Conservation (phyloP, 2,888 invertebrate genomes). For the Caprella mutica region DNA sequence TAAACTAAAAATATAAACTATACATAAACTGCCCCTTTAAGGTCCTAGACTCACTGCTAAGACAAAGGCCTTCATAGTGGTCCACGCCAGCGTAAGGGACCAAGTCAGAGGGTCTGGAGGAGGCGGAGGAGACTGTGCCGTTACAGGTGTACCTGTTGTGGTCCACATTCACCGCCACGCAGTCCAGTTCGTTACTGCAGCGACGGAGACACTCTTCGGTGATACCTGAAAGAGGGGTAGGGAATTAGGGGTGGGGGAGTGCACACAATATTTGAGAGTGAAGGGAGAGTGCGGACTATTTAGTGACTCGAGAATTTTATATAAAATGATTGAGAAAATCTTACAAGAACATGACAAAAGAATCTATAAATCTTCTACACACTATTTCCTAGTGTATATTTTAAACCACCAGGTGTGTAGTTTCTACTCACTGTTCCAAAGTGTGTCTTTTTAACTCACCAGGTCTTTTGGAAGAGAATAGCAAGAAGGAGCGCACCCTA, state of each 20-base stretch:
- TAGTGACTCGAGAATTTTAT: no score
- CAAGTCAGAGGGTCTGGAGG: conserved; percentile 38
- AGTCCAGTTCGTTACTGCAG: conserved; percentile 40
- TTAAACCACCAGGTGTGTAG: no score
- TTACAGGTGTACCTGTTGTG: conserved; percentile 42
- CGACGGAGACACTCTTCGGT: conserved; percentile 40
- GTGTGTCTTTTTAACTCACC: conserved; percentile 9
- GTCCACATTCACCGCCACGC: conserved; percentile 42
- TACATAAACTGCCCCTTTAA: no score
- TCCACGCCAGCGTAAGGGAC: conserved; percentile 39
- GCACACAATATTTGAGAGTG: no score
- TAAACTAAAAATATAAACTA: no score
- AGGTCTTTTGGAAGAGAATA: conserved; percentile 17
- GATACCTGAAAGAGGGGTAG: conserved; percentile 37
- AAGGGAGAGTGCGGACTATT: no score
- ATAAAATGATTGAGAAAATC: no score
- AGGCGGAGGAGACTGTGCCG: conserved; percentile 38
- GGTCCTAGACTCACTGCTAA: conserved; percentile 37
- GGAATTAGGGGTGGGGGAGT: no score
- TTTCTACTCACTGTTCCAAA: background rate
- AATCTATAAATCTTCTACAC: no score
- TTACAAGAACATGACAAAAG: no score
- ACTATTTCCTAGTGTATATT: no score
- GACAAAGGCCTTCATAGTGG: conserved; percentile 41
- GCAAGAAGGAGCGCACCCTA: conserved; percentile 34